Evolutionary conservation across 1,140 invertebrate species (phyloP), one percentile per base, ranked within the genome.

Genomic region (Lethrus apterus): DNA sequence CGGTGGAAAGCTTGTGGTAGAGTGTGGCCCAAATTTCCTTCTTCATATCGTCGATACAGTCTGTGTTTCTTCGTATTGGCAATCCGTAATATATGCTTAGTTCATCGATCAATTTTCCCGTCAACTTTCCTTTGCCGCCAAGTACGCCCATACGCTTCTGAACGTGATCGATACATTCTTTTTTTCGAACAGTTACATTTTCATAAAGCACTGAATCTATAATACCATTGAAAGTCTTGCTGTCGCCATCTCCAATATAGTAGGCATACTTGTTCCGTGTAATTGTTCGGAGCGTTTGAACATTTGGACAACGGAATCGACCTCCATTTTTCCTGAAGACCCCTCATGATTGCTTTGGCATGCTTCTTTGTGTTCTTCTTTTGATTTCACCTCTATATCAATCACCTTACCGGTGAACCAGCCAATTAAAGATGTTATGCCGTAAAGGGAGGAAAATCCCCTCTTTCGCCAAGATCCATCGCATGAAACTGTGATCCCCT

Each of bases 371-470:
- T 56, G 54, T 8, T 5, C 11, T 53, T 49, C 44, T 54, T 33
- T 50, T 46, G 47, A 55, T n/a, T 42, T 54, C 18, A 58, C 45
- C 43, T 29, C 33, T 1, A 50, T 24, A 53, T 62, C 56, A 10
- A 62, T 40, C 5, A 62, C 46, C 57, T 58, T 60, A 15, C 50
- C 44, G 2, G 49, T 51, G 40, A 49, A 54, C 30, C 49, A 54
- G 10, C 34, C 50, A 43, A 57, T 57, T n/a, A 58, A n/a, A 15
- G 50, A 48, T 21, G 44, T 20, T 11, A 57, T 47, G 2, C 57
- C 57, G 38, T 51, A 56, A 32, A 58, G 49, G 31, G 58, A 55
- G 40, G 44, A 46, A 52, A 58, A 58, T 2, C 54, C 59, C 29
- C 55, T 30, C 35, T 58, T 56, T 46, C 50, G 55, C 57, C 57